These are phyloP conservation scores for Pseudorhiza aurosa DNA, from an alignment of 30 jellyfish, hydroid and myxozoan species.

Conservation along the genomic window DNA sequence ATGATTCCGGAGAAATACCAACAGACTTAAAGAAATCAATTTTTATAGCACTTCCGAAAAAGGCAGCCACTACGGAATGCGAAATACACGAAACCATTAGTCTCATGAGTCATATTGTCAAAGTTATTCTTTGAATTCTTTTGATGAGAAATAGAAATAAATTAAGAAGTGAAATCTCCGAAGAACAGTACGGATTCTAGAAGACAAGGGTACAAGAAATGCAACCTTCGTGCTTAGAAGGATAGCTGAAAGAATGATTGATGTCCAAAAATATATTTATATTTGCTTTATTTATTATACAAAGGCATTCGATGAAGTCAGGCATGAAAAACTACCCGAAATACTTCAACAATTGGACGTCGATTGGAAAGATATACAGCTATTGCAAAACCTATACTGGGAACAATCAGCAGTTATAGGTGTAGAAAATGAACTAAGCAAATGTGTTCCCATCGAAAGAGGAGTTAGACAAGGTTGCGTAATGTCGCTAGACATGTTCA, in stretches of 20 bases:
- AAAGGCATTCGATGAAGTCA: neutral
- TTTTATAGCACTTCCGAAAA: neutral
- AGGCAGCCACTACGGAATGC: neutral
- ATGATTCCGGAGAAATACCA: conserved; percentile 15
- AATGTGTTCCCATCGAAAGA: neutral
- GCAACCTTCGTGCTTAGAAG: neutral
- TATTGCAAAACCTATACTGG: neutral
- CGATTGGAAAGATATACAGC: neutral
- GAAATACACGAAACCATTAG: conserved; percentile 11
- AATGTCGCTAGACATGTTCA: neutral
- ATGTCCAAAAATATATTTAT: neutral
- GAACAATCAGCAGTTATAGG: neutral
- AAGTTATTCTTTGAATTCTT: neutral
- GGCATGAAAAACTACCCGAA: neutral
- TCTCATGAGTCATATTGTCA: neutral
- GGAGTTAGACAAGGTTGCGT: neutral
- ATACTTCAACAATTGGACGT: neutral
- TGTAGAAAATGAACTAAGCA: neutral
- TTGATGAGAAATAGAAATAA: neutral
- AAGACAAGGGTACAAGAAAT: conserved; percentile 16
- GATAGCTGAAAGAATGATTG: neutral
- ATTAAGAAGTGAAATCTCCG: neutral
- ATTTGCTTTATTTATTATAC: neutral
- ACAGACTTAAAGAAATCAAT: neutral
- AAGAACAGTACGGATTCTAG: neutral